Conservation (phyloP, 2,113 vertebrate species). For the Sarotherodon lohbergeri region DNA sequence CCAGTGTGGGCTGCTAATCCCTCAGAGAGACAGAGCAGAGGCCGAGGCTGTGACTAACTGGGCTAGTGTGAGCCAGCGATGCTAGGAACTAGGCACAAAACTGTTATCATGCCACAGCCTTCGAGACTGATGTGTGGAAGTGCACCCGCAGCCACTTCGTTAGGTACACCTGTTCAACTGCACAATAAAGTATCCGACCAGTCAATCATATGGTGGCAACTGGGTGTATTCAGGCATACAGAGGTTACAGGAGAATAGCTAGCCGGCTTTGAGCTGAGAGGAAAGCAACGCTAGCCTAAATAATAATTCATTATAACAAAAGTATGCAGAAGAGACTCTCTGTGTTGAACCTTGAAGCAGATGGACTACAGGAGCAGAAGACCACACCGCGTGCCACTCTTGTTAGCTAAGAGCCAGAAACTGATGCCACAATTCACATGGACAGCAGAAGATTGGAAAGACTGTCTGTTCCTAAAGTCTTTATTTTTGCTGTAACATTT, state of each 20-base stretch:
- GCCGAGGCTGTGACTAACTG: slow-evolving; percentile 53
- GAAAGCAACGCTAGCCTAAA: not conserved
- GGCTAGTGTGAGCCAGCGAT: slow-evolving; percentile 3
- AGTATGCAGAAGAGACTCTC: not conserved
- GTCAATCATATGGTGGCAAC: not conserved
- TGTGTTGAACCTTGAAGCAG: not conserved
- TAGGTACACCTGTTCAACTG: not conserved
- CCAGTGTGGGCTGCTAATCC: slow-evolving; percentile 48
- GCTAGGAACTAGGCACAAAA: not conserved
- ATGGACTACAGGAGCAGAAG: not conserved
- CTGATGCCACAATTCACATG: not conserved
- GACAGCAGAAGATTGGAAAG: not conserved
- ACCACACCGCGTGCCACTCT: not conserved
- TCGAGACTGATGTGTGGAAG: not conserved
- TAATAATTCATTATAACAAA: not conserved
- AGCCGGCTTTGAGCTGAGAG: not conserved
- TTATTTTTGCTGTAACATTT: not conserved
- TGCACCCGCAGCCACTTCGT: not conserved
- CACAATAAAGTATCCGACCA: not conserved
- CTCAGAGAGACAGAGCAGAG: slow-evolving; percentile 44
- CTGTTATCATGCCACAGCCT: not conserved
- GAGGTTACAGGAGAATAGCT: not conserved
- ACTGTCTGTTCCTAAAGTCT: not conserved
- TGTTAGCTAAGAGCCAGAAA: not conserved
- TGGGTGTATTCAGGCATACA: not conserved